Base-by-base conservation (phyloP, 1,140 invertebrate genomes). In the Berghia stephanieae region DNA sequence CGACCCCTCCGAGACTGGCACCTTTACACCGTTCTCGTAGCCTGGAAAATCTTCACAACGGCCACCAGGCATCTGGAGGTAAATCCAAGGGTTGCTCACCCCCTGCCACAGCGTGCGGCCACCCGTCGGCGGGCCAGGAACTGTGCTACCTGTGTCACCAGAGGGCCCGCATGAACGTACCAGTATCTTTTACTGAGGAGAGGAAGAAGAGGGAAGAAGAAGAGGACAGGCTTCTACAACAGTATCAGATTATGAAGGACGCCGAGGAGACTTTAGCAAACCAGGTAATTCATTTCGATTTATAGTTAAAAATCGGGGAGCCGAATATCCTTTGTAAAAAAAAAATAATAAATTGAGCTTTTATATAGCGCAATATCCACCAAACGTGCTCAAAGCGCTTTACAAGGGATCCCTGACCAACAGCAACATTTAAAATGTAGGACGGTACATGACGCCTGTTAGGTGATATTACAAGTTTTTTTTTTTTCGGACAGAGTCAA, bases 61-160 rank as follows among this genome's bases (percentile, higher is more conserved):
- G 78, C 13, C 79, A 16, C 49, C 49, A 31, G 67, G 75, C 46
- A 16, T 52, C 27, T 6, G 36, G 42, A 18, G 36, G 8, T 5
- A 46, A 38, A 27, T 43, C 16, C 8, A 74, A 79, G 52, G 72
- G 60, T 13, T 49, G 69, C n/a, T 81, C 80, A 2, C 80, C 82
- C 38, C 80, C 81, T 13, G 49, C 31, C 4, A 83, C 83, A n/a
- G 75, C 81, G 0, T 88, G 88, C 80, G 86, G 83, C n/a, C 89
- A 89, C 67, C 76, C 81, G 0, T 84, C 84, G 63, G 86, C 87
- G 49, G 88, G 88, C 4, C 89, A 90, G 76, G 89, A 90, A 77
- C 78, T 90, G 70, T 90, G 89, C 79, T 89, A 89, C 76, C 81
- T 90, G 16, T 90, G 89, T 79, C 88, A 89, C 75, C 88, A 89